These are phyloP conservation scores for Loriculus beryllinus DNA, from an alignment of 2,797 vertebrate genomes.

Conservation along the genomic window DNA sequence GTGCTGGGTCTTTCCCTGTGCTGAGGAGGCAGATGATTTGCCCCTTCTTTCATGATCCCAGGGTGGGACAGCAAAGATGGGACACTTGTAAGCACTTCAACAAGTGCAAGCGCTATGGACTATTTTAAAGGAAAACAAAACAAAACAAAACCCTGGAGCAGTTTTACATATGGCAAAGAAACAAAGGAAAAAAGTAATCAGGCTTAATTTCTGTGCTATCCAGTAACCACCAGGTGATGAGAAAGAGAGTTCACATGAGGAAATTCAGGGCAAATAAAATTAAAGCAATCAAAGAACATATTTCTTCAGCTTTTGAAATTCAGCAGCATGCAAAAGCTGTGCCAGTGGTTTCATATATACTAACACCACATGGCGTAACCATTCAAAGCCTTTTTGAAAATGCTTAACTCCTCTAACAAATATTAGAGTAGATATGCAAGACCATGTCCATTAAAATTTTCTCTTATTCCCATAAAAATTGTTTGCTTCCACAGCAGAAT, in stretches of 20 bases:
- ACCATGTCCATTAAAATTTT: background rate
- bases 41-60: background rate
- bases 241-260: background rate
- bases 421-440: background rate
- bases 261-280: background rate
- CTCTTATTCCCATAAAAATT: background rate
- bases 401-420: background rate
- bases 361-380: background rate
- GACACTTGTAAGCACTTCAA: background rate
- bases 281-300: background rate
- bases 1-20: accelerated
- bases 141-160: background rate
- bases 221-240: background rate
- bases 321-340: background rate
- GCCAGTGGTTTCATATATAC: background rate
- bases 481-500: background rate
- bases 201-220: background rate
- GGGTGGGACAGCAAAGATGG: background rate
- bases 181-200: background rate
- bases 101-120: background rate
- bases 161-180: background rate
- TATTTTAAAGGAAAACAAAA: background rate
- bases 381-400: background rate
- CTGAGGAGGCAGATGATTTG: background rate
- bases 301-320: background rate